Percentiles rank a stretch among this genome's conserved stretches.
Evolutionary conservation across 2,888 invertebrate species (phyloP).

Genomic region (Resseliella maxima): DNA sequence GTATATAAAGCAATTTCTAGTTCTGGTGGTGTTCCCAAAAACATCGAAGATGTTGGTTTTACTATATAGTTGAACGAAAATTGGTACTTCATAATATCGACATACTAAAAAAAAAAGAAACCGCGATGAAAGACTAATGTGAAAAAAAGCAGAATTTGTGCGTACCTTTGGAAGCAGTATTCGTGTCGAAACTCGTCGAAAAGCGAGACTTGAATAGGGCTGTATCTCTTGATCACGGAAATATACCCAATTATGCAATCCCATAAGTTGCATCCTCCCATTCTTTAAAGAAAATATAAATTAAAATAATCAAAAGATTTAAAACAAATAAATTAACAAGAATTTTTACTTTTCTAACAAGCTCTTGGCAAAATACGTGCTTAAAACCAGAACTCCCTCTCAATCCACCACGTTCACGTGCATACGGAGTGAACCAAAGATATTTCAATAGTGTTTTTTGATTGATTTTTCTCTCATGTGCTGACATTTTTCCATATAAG

Average conservation of each 20-base stretch:
- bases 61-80: slow-evolving; percentile 77
- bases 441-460: neutral
- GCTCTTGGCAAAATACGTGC: slow-evolving; percentile 12
- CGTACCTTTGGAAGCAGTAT: neutral
- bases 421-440: neutral
- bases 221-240: neutral
- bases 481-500: neutral
- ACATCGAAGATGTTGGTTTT: slow-evolving; percentile 82
- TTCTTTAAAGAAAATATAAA: too few species aligned
- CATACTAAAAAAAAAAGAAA: slow-evolving; percentile 74
- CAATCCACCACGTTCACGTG: neutral
- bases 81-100: slow-evolving; percentile 78
- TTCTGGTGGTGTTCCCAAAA: slow-evolving; percentile 90
- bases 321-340: too few species aligned
- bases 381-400: neutral
- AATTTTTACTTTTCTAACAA: neutral
- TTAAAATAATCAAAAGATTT: too few species aligned
- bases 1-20: slow-evolving; percentile 91
- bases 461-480: neutral
- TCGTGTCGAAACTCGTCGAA: neutral
- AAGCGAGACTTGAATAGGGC: neutral
- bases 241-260: neutral
- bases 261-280: too few species aligned
- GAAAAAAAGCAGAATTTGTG: neutral
- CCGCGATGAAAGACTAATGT: neutral